Evolutionary conservation across 2,113 vertebrate genomes (phyloP), one percentile per base, ranked within the genome.

Genomic region (Gobiocypris rarus): DNA sequence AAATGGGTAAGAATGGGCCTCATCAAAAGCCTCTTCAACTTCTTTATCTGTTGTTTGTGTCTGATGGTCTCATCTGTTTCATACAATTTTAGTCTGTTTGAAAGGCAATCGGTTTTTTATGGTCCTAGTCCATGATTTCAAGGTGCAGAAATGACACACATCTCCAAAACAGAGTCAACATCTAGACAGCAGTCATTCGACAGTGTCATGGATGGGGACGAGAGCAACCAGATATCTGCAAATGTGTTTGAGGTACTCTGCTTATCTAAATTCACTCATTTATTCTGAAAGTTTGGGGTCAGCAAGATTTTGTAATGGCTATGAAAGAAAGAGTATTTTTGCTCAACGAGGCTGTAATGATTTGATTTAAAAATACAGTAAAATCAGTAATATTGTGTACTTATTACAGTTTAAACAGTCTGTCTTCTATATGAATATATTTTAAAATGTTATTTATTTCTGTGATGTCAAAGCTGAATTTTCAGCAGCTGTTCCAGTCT

Each of bases 191-290:
- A 61, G 9, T 52, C 84, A 3, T 82, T 58, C n/a, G 83, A 85
- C 78, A 50, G 73, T 34, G n/a, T 82, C 10, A 61, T 86, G 76
- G 80, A 80, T 54, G 82, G 80, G 63, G 84, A 87, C 11, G 65
- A 65, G n/a, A 58, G 22, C 45, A 69, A 45, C 56, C 59, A 74
- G 9, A 63, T 65, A 26, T 26, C 50, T 7, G 19, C 54, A 24
- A 79, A 77, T 54, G 34, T 89, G 41, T 88, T 90, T 71, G 76
- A 90, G 82, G 89, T 89, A 82, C 50, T n/a, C n/a, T 43, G 15
- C 31, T 38, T 8, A 41, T 50, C 11, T 14, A 54, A 65, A 70
- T 5, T 59, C 24, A 45, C 34, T 9, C 1, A 17, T 63, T 59
- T 63, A 31, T 50, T 74, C 14, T 28, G 43, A 75, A 75, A 14